Evolutionary conservation across 2,888 invertebrate genomes (phyloP).

Genomic region (Archaeoteleia sp.): DNA sequence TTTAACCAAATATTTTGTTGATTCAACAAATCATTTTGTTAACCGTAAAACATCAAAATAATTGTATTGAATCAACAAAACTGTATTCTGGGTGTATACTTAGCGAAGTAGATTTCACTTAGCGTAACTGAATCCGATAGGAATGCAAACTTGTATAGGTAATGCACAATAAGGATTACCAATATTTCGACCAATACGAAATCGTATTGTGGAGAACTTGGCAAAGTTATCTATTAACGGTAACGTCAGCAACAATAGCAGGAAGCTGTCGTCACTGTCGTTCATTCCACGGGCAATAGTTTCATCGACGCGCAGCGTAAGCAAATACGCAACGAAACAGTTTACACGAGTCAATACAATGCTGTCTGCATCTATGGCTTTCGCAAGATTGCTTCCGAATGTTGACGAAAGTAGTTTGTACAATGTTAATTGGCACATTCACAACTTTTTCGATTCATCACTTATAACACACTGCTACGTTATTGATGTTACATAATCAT

Average conservation of each 20-base stretch:
- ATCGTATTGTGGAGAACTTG: slow-evolving; percentile 44
- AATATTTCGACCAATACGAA: slow-evolving; percentile 18
- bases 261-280: slow-evolving; percentile 61
- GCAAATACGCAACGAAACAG: slow-evolving; percentile 27
- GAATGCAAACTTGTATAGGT: not conserved
- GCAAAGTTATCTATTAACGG: slow-evolving; percentile 68
- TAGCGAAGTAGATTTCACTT: not conserved
- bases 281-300: slow-evolving; percentile 34
- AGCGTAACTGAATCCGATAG: not conserved
- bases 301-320: slow-evolving; percentile 32
- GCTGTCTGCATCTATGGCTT: not conserved
- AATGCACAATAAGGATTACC: slow-evolving; percentile 15
- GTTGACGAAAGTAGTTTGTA: not conserved
- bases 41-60: too few relatives aligned
- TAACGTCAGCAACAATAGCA: slow-evolving; percentile 66
- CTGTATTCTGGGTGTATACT: too few relatives aligned
- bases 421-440: not conserved
- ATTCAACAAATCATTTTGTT: too few relatives aligned
- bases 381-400: slow-evolving; percentile 1
- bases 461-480: too few relatives aligned
- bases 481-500: too few relatives aligned
- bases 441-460: too few relatives aligned
- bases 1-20: too few relatives aligned
- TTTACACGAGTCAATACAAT: slow-evolving; percentile 6
- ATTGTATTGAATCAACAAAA: too few relatives aligned